A percentile compares a stretch with the other conserved stretches of the same genome.
Evolutionary conservation across 2,888 invertebrate genomes (phyloP).

Genomic region (Lasioglossum pauxillum): DNA sequence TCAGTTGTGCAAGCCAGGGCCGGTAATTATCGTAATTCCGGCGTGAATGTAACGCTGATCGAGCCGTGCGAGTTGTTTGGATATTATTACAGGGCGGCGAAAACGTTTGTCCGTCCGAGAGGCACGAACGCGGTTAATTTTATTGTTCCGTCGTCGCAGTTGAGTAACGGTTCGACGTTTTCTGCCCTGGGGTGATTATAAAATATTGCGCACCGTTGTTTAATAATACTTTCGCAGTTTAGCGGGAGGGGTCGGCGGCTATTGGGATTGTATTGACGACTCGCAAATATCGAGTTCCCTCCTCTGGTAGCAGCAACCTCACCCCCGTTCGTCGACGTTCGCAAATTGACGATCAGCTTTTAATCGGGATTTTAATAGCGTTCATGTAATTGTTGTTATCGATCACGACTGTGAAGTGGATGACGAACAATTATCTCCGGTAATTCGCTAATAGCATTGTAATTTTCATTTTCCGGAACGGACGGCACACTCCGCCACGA

Average conservation of each 20-base stretch:
- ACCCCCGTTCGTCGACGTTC: background rate
- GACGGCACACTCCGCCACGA: background rate
- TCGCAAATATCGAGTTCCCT: conserved; percentile 3
- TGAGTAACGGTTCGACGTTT: background rate
- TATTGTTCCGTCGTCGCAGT: background rate
- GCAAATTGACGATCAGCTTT: conserved; percentile 23
- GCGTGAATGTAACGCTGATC: conserved; percentile 10
- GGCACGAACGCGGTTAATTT: background rate
- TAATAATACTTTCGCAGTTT: background rate
- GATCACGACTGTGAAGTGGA: conserved; percentile 4
- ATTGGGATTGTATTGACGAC: background rate
- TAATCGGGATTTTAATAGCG: conserved; percentile 20
- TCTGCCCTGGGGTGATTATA: background rate
- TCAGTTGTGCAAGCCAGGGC: background rate
- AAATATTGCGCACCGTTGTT: background rate
- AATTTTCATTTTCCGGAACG: background rate
- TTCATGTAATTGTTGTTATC: conserved; percentile 21
- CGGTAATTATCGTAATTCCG: background rate
- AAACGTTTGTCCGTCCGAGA: background rate
- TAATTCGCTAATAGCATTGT: conserved; percentile 5
- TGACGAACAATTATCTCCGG: conserved; percentile 10
- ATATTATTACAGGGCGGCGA: background rate
- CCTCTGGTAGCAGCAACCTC: background rate
- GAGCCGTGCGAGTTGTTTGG: background rate
- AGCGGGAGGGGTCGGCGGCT: background rate